A percentile compares a stretch with the other conserved stretches of the same genome.
phyloP scores from a whole-genome alignment of 2,888 invertebrate genomes.

The Xestobium rufovillosum region DNA sequence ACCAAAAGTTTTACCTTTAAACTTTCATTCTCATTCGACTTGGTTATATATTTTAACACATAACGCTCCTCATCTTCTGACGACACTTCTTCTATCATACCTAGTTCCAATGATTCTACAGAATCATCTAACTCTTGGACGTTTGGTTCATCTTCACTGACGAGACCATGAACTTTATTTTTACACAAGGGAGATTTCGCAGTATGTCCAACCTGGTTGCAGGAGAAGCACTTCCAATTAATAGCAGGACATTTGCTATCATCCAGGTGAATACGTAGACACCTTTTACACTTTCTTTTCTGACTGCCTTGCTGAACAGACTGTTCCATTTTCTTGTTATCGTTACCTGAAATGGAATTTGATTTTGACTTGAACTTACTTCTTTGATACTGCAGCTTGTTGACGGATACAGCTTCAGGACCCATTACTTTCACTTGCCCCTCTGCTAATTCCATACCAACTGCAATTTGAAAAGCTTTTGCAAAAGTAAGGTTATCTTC shows the following conservation, averaged over 20 bases:
- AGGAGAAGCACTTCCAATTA: constrained; percentile 13
- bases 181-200: constrained; percentile 13
- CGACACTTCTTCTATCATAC: neutral
- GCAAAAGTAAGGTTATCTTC: constrained; percentile 12
- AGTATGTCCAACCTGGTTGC: constrained; percentile 13
- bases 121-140: neutral
- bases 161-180: neutral
- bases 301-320: neutral
- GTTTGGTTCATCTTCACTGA: too few species aligned
- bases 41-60: too few species aligned
- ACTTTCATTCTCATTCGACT: too few species aligned
- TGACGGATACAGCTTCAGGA: constrained; percentile 5
- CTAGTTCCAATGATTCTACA: neutral
- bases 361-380: constrained; percentile 1
- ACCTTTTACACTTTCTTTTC: neutral
- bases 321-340: constrained; percentile 7
- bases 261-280: constrained; percentile 7
- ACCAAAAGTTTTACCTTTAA: constrained; percentile 3
- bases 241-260: constrained; percentile 3
- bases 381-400: neutral
- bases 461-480: constrained; percentile 7
- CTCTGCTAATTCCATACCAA: constrained; percentile 14
- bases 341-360: constrained; percentile 6
- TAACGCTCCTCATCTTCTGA: neutral
- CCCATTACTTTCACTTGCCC: constrained; percentile 12